Conservation (phyloP, 2,888 invertebrate genomes). For the Morpho achilles region DNA sequence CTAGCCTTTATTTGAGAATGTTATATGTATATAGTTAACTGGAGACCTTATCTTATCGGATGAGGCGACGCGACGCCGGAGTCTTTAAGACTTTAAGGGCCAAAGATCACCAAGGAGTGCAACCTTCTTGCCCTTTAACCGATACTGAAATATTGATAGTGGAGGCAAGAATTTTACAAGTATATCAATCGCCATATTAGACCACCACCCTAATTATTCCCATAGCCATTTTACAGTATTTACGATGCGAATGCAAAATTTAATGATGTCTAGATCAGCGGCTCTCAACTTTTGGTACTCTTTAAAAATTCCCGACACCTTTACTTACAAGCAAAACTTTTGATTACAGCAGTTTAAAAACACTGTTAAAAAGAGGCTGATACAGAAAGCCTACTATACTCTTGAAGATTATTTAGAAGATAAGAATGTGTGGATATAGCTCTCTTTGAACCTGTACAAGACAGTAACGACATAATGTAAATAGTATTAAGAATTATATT, state of each 20-base stretch:
- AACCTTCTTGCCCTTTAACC: neutral
- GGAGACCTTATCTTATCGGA: slow-evolving; percentile 48
- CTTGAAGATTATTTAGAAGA: too few relatives aligned
- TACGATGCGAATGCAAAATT: slow-evolving; percentile 44
- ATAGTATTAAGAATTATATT: too few relatives aligned
- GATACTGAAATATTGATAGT: neutral
- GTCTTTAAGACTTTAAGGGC: slow-evolving; percentile 34
- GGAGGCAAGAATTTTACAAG: neutral
- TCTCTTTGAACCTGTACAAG: too few relatives aligned
- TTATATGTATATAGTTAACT: slow-evolving; percentile 34
- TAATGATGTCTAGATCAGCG: slow-evolving; percentile 46
- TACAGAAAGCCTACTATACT: too few relatives aligned
- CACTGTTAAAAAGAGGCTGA: too few relatives aligned
- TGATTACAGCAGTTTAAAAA: too few relatives aligned
- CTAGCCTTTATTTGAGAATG: slow-evolving; percentile 58
- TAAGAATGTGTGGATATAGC: too few relatives aligned
- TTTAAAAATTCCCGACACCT: too few relatives aligned
- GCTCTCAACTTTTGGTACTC: too few relatives aligned
- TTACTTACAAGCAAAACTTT: too few relatives aligned
- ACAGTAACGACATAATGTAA: too few relatives aligned
- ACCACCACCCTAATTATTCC: slow-evolving; percentile 1
- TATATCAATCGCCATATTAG: neutral
- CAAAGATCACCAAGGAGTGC: slow-evolving; percentile 38
- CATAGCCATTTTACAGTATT: slow-evolving; percentile 5
- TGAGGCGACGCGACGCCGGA: slow-evolving; percentile 46